Base-by-base conservation (phyloP, 2,797 vertebrate species). In the Mus spretus region DNA sequence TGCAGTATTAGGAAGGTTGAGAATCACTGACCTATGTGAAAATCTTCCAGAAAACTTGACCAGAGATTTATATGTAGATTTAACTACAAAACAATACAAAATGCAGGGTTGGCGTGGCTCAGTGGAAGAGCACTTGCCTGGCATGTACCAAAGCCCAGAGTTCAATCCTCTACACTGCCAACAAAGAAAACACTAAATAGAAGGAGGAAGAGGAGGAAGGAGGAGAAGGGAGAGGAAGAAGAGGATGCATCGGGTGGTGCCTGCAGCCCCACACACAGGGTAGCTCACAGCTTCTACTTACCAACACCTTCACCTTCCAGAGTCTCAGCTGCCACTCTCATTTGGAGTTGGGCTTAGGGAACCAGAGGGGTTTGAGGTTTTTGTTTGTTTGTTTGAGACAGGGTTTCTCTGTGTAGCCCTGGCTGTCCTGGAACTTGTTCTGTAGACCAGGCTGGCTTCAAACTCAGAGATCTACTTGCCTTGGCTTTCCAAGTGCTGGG, bases 1-100 rank as follows among this genome's bases (percentile, higher is more conserved):
- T 74, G 72, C 37, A 40, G 72, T 12, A 12, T 74, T 74, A 74
- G n/a, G 72, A 47, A 47, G 24, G 12, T 14, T 47, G 40, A 44
- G 74, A 47, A 26, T 11, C 40, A 77, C 72, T 24, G 74, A 14
- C 40, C 40, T 77, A 2, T 75, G 4, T 93, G 90, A 47, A 83
- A 59, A 92, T 34, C 82, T 90, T 79, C 47, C 70, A 94, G 82
- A 93, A 90, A 94, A 83, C 53, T 34, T 57, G 31, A 17, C 57
- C 80, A 57, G 34, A 84, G 70, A 75, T 89, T 96, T 93, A 63
- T 90, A 94, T 79, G 67, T 44, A 65, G 65, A 3, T 63, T 61
- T 91, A 67, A 77, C 59, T 44, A 53, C 13, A 55, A 37, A 55
- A 37, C 28, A 50, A 53, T 72, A 11, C 22, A 87, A 37, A 72